Conservation (phyloP, 2,797 vertebrate genomes). For the Cirrhinus molitorella region DNA sequence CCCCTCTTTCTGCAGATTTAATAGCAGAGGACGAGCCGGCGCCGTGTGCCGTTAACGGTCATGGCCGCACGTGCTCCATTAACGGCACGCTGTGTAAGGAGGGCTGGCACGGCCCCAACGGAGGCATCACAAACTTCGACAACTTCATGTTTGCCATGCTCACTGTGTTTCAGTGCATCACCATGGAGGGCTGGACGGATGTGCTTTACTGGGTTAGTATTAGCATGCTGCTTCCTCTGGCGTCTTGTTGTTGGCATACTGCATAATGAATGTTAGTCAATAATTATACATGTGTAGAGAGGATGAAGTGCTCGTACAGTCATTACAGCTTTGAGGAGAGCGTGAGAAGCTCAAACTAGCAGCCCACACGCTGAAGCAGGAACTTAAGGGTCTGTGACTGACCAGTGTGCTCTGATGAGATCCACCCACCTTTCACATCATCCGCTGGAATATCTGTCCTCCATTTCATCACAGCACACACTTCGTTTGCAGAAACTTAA, state of each 20-base stretch:
- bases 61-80: constrained; percentile 90
- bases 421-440: constrained; percentile 43
- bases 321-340: constrained; percentile 35
- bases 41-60: constrained; percentile 96
- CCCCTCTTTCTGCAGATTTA: constrained; percentile 73
- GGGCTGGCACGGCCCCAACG: constrained; percentile 96
- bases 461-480: constrained; percentile 20
- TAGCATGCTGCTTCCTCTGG: neutral
- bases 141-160: constrained; percentile 99
- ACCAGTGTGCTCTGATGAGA: constrained; percentile 30
- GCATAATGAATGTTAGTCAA: neutral
- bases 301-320: constrained; percentile 20
- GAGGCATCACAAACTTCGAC: constrained; percentile 98
- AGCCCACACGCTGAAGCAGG: constrained; percentile 58
- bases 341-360: constrained; percentile 43
- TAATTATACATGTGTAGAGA: constrained; percentile 5
- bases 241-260: neutral
- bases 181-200: constrained; percentile 99
- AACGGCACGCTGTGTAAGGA: constrained; percentile 94
- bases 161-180: constrained; percentile 99
- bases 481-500: neutral
- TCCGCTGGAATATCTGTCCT: constrained; percentile 12
- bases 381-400: constrained; percentile 39
- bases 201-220: constrained; percentile 97
- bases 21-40: constrained; percentile 93